Evolutionary conservation across 2,797 vertebrate species (phyloP).

Genomic region (Micrastur ruficollis): DNA sequence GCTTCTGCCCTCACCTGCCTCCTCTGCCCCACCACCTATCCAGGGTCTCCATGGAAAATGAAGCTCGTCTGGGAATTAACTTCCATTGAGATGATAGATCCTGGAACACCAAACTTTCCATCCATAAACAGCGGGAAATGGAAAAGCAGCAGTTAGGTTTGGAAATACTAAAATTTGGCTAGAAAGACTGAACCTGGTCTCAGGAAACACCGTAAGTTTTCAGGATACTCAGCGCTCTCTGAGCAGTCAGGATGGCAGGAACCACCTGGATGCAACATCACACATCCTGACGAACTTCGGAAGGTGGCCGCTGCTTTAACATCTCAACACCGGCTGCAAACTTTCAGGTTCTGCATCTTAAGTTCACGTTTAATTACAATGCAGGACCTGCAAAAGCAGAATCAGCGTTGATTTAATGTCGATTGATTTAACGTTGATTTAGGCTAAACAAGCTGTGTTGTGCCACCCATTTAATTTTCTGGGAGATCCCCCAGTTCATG

Average conservation of each 20-base stretch:
- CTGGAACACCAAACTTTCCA: slow-evolving; percentile 8
- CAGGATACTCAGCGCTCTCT: background rate
- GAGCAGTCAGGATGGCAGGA: background rate
- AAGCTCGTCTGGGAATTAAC: background rate
- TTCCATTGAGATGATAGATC: background rate
- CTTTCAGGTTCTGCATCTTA: background rate
- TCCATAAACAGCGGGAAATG: background rate
- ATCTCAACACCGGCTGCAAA: background rate
- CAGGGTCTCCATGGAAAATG: background rate
- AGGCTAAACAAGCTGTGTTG: background rate
- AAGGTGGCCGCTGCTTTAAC: background rate
- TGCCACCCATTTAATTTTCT: background rate
- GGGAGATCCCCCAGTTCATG: background rate
- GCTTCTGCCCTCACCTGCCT: background rate
- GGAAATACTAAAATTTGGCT: background rate
- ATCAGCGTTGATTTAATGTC: background rate
- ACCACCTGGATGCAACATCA: background rate
- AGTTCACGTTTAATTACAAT: background rate
- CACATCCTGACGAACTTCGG: background rate
- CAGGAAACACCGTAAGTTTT: background rate
- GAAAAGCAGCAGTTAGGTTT: background rate
- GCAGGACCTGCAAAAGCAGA: background rate
- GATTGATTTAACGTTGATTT: background rate
- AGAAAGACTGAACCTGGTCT: background rate
- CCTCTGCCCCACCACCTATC: background rate